Conservation (phyloP, 2,797 vertebrate species). For the Channa striata region DNA sequence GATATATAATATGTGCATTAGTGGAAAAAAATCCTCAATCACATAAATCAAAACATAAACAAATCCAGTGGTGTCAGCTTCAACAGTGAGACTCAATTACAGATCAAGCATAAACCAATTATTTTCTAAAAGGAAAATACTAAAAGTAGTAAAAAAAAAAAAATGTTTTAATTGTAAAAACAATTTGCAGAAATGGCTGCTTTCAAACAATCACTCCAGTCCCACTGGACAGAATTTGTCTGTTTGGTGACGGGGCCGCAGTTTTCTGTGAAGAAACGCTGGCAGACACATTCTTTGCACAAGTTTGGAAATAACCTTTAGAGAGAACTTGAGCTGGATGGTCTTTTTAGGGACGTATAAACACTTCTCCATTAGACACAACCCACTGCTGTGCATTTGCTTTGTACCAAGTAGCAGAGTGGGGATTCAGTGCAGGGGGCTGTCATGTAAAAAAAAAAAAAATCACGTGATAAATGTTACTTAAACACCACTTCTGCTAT, state of each 20-base stretch:
- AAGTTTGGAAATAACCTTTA: conserved; percentile 67
- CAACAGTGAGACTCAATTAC: conserved; percentile 35
- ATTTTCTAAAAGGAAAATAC: conserved; percentile 54
- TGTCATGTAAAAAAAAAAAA: conserved; percentile 35
- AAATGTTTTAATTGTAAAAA: conserved; percentile 25
- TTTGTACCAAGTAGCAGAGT: conserved; percentile 62
- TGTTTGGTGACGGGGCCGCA: conserved; percentile 10
- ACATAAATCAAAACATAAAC: conserved; percentile 63
- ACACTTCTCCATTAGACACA: conserved; percentile 69
- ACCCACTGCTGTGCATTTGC: conserved; percentile 61
- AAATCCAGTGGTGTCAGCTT: conserved; percentile 34
- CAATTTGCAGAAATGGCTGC: conserved; percentile 39
- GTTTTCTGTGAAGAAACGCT: conserved; percentile 43
- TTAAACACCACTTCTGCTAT: conserved; percentile 23
- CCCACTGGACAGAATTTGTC: conserved; percentile 65
- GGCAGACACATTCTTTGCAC: conserved; percentile 64
- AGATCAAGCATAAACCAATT: conserved; percentile 46
- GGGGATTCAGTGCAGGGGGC: conserved; percentile 60
- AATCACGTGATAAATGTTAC: conserved; percentile 36
- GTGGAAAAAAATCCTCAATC: conserved; percentile 5
- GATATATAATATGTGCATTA: conserved; percentile 6
- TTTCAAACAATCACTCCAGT: conserved; percentile 57
- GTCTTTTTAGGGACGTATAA: conserved; percentile 63
- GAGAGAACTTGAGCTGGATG: conserved; percentile 47
- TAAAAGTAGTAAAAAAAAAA: conserved; percentile 19